Percentiles rank a stretch among this genome's conserved stretches.
Conservation (phyloP, 2,113 vertebrate genomes). For the Sus scrofa region DNA sequence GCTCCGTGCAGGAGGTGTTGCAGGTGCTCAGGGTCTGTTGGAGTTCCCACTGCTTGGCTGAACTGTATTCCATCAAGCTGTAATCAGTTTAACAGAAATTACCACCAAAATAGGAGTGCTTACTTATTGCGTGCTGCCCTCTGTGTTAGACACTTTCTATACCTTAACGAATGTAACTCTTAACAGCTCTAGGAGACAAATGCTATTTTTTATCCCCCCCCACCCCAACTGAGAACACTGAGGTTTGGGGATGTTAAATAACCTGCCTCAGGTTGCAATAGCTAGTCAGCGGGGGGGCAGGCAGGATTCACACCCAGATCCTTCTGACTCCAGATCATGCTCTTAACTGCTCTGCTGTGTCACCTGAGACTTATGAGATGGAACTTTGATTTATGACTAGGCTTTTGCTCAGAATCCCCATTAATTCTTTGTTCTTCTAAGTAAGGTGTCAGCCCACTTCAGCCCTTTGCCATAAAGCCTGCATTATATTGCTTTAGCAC, state of each 20-base stretch:
- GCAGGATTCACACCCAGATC: neutral
- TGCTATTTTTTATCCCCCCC: neutral
- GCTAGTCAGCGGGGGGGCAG: neutral
- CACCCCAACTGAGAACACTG: neutral
- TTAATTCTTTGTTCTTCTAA: neutral
- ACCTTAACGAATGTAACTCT: neutral
- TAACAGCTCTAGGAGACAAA: neutral
- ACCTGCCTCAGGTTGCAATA: neutral
- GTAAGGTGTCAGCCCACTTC: neutral
- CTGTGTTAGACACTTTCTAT: neutral
- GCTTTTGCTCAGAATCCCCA: neutral
- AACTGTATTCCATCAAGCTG: neutral
- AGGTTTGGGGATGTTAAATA: neutral
- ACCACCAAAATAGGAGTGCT: neutral
- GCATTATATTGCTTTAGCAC: neutral
- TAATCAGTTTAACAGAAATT: slow-evolving; percentile 41
- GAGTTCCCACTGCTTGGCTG: neutral
- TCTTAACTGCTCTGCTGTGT: neutral
- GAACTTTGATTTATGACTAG: neutral
- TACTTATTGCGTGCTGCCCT: neutral
- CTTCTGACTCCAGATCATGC: neutral
- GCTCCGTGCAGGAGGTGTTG: neutral
- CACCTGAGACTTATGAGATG: neutral
- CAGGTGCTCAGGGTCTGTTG: neutral
- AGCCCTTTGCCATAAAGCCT: neutral